phyloP scores from a whole-genome alignment of 2,113 vertebrate genomes.

The Notothenia rossii region DNA sequence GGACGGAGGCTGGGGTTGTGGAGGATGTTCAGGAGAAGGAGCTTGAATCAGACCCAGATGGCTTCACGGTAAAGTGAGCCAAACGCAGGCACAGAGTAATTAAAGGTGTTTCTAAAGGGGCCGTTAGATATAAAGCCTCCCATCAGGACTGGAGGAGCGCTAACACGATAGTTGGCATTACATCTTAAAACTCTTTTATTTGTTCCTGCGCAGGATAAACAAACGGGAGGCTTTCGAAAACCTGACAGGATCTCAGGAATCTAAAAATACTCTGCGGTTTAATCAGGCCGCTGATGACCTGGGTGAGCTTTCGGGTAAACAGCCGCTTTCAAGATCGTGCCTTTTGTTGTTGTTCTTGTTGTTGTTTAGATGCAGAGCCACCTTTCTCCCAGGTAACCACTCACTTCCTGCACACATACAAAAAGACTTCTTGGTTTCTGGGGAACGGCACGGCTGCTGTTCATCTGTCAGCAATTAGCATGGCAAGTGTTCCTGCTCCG shows the following conservation, averaged over 20 bases:
- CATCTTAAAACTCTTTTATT: conserved; percentile 78
- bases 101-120: conserved; percentile 75
- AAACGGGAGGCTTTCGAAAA: conserved; percentile 37
- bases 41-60: conserved; percentile 61
- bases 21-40: conserved; percentile 28
- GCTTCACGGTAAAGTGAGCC: conserved; percentile 27
- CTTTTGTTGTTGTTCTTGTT: conserved; percentile 54
- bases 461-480: conserved; percentile 65
- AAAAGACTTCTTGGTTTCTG: conserved; percentile 1
- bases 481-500: conserved; percentile 29
- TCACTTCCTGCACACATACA: conserved; percentile 14
- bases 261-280: conserved; percentile 75
- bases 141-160: conserved; percentile 67
- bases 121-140: conserved; percentile 75
- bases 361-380: conserved; percentile 53
- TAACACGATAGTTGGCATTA: conserved; percentile 78
- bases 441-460: conserved; percentile 34
- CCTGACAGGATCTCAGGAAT: conserved; percentile 62
- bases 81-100: conserved; percentile 69
- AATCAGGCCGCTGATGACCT: conserved; percentile 79
- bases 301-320: conserved; percentile 55
- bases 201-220: conserved; percentile 70
- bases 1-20: conserved; percentile 14
- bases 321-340: conserved; percentile 56
- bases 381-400: conserved; percentile 52